Base-by-base conservation (phyloP, 1,140 invertebrate species). In the Drosophila simulans region DNA sequence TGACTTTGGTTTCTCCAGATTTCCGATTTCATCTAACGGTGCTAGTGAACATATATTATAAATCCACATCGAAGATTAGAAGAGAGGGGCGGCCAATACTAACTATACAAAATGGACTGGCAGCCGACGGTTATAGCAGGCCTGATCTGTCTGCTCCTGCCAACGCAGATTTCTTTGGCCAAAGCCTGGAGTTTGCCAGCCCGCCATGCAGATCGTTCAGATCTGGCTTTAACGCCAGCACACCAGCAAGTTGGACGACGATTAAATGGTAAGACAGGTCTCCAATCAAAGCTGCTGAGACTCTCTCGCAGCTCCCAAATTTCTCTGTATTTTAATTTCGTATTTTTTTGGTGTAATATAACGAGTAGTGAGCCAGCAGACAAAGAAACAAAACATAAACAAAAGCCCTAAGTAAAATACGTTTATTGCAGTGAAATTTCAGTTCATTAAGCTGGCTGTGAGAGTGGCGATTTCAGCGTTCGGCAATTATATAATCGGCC, bases 351-450 rank as follows among this genome's bases (percentile, higher is more conserved):
- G 42, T 45, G 42, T 12, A 58, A 45, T 55, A 66, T 64, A 65
- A 75, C 54, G 54, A 52, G 66, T 42, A 25, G 25, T 31, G 45
- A 46, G 22, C 13, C n/a, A 12, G 8, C 37, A 22, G 35, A 49
- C 57, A 70, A 77, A 60, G 49, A 51, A 78, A 59, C 52, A 58
- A 72, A 76, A 72, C 70, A 64, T 56, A 68, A 75, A 77, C 48
- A 80, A 58, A 80, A 63, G 70, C 62, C 55, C 12, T 11, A 22
- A 57, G 42, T 79, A 75, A 86, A 88, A 60, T 70, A 62, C 55
- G 83, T 86, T 88, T 88, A 88, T 89, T 70, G 66, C 66, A 88
- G 83, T 88, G 83, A 88, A 88, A 88, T 86, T 86, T 88, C 64
- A 65, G 70, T 81, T 89, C 83, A 88, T 88, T 89, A 88, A 88